Base-by-base conservation (phyloP, 2,113 vertebrate genomes). In the Caranx melampygus region DNA sequence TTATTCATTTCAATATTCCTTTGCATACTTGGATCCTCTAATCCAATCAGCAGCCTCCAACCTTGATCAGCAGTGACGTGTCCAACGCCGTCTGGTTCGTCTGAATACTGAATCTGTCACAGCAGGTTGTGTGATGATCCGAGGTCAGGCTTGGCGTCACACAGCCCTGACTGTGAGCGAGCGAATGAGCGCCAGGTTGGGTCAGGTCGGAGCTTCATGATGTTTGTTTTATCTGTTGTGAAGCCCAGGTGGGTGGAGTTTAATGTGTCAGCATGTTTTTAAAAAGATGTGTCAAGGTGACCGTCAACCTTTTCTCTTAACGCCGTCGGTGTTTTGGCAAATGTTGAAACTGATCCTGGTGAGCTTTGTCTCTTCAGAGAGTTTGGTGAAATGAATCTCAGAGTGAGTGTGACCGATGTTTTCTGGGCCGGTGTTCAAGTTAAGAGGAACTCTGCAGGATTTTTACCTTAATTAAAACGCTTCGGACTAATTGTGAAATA, bases 61-160 rank as follows among this genome's bases (percentile, higher is more conserved):
- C 42, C 26, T 1, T 54, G 57, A 18, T 57, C 6, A 1, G 60
- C 72, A 20, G 54, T 15, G 40, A 75, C 21, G 18, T 45, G 59
- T 10, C 26, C 44, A 35, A 51, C 51, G 52, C 65, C 21, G 9
- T 9, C 42, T 15, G 73, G 34, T 70, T 49, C 59, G 59, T 44
- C 55, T 73, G 69, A 83, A 78, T 58, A 62, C 44, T 79, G 26
- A 31, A 68, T 49, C n/a, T 58, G 85, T 62, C 74, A 11, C 42
- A 14, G n/a, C 68, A 40, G 67, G 26, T 76, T 49, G 3, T 6
- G 45, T 70, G 80, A 72, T 2, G 37, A 54, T 21, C 42, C 8
- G 18, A 59, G 74, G 44, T 59, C n/a, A 0, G 20, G 26, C 5
- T 26, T 33, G 18, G 3, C 14, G 9, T 26, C 52, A 47, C 12